Evolutionary conservation across 2,113 vertebrate genomes (phyloP), one percentile per base, ranked within the genome.

Genomic region (Mus pahari): DNA sequence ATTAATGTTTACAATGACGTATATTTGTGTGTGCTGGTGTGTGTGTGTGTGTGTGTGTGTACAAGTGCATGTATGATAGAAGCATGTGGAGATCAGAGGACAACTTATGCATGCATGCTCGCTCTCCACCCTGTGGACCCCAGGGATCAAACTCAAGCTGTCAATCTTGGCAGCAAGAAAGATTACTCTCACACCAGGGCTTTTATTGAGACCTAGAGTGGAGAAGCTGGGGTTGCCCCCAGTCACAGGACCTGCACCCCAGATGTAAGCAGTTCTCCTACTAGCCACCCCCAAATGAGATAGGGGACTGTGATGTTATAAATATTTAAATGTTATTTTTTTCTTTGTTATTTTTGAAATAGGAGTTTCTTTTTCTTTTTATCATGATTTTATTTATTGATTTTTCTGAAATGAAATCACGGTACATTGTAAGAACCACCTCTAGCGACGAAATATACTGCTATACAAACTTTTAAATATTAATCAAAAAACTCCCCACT

Each of bases 331-430:
- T 92, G 58, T 48, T 70, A 55, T 83, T 75, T 77, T 93, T 81
- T 94, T 81, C 42, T 82, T 22, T 68, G 14, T 82, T 26, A 58
- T 13, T 90, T 66, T 93, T 42, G 83, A 88, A 84, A 90, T 89
- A n/a, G 84, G 17, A 0, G 9, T 92, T 90, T 92, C 70, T 28
- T 48, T 31, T 60, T 36, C 42, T 53, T 13, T 39, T 64, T 62
- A 45, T 66, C 10, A 19, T 74, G 58, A 45, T 82, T 86, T 74
- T 68, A 48, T 50, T 84, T 68, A 28, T 62, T 62, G 68, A 39
- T 86, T 95, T 83, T 96, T 96, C n/a, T 92, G 64, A 90, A 97
- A 60, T 84, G 33, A 77, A 92, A 71, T 64, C 24, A 42, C 58
- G 64, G 45, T 55, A 36, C 36, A 48, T 91, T 31, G 11, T 60